Conservation (phyloP, 2,113 vertebrate genomes). For the Scopus umbretta region DNA sequence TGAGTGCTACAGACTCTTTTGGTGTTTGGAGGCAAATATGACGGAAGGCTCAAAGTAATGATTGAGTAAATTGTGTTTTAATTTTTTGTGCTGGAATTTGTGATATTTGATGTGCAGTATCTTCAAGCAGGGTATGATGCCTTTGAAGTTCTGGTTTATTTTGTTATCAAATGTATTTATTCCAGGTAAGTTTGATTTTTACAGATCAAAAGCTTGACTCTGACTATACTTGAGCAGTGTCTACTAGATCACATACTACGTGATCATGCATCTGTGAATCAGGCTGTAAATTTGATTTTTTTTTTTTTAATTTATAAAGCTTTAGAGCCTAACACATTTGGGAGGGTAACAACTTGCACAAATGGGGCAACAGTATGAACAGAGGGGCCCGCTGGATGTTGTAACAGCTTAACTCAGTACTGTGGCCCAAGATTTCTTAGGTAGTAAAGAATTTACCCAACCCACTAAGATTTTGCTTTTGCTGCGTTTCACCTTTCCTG, state of each 20-base stretch:
- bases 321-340: too few relatives aligned
- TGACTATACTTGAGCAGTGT: not conserved
- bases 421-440: not conserved
- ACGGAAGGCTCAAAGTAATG: not conserved
- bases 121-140: not conserved
- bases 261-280: not conserved
- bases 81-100: not conserved
- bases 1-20: not conserved
- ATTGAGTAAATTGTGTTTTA: not conserved
- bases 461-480: not conserved
- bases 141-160: not conserved
- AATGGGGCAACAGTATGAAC: not conserved
- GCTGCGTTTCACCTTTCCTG: not conserved
- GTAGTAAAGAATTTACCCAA: not conserved
- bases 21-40: not conserved
- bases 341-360: too few relatives aligned
- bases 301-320: not conserved
- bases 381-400: not conserved
- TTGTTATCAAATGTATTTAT: not conserved
- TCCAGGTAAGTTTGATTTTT: not conserved
- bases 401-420: not conserved
- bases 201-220: not conserved
- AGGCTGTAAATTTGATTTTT: not conserved
- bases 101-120: not conserved
- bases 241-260: rapidly evolving